Conservation (phyloP, 2,797 vertebrate species). For the Halcyon leucocephala region DNA sequence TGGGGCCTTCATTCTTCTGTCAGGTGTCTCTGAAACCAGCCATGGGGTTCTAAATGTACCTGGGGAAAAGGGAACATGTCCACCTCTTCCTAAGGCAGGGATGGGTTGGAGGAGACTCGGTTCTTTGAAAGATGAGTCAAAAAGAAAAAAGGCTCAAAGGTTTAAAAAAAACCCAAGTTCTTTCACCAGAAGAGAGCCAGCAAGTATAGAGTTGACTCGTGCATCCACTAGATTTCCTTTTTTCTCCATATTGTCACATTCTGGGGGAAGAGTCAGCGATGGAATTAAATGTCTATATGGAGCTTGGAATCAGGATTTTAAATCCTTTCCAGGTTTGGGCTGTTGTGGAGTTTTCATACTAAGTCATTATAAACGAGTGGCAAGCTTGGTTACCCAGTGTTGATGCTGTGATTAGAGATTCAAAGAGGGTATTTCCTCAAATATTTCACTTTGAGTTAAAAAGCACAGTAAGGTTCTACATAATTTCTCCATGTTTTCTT, state of each 20-base stretch:
- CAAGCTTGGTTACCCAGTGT: background rate
- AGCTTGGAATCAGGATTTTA: background rate
- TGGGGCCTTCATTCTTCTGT: background rate
- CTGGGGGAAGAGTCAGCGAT: background rate
- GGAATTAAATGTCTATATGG: background rate
- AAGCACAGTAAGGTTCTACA: background rate
- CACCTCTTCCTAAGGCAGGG: background rate
- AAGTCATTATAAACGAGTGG: background rate
- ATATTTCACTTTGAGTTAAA: background rate
- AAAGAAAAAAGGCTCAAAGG: background rate
- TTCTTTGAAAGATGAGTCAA: background rate
- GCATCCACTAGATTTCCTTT: background rate
- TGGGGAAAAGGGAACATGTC: background rate
- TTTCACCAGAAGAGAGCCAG: background rate
- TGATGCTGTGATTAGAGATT: background rate
- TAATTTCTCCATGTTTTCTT: background rate
- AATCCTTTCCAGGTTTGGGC: background rate
- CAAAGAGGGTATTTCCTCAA: background rate
- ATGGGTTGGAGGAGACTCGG: background rate
- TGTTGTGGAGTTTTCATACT: background rate
- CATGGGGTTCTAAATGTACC: background rate
- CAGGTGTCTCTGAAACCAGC: background rate
- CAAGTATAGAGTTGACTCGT: background rate
- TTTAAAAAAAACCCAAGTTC: background rate
- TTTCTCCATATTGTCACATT: background rate